phyloP scores from a whole-genome alignment of 2,797 vertebrate genomes.

The Eremophila alpestris region DNA sequence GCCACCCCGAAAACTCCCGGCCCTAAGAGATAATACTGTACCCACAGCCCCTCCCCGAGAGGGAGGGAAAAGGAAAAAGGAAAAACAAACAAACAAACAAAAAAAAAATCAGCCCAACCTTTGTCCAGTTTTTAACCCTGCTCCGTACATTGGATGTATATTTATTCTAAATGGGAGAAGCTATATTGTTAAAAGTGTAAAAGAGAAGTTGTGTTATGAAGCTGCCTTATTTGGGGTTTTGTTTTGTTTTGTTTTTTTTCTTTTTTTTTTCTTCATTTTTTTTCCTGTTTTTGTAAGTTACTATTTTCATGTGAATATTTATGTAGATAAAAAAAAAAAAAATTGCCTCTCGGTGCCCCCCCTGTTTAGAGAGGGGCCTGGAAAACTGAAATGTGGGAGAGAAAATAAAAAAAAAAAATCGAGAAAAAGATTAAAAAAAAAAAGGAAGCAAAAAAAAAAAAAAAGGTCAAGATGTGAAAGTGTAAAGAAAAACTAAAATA shows the following conservation, averaged over 20 bases:
- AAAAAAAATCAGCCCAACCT: not conserved
- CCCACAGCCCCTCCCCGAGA: not conserved
- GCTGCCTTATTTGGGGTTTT: slow-evolving; percentile 80
- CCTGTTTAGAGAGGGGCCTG: slow-evolving; percentile 65
- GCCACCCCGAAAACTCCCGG: slow-evolving; percentile 86
- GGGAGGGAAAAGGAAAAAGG: not conserved
- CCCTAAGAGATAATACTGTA: slow-evolving; percentile 86
- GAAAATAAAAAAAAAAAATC: slow-evolving; percentile 22
- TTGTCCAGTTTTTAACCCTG: slow-evolving; percentile 70
- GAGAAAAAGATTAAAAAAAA: not conserved
- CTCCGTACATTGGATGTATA: slow-evolving; percentile 82
- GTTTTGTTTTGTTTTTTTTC: not conserved
- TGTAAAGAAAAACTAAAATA: slow-evolving; percentile 74
- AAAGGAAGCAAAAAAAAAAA: slow-evolving; percentile 49
- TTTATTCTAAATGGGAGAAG: slow-evolving; percentile 82
- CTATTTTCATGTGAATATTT: slow-evolving; percentile 87
- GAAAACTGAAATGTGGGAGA: slow-evolving; percentile 70
- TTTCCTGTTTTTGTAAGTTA: slow-evolving; percentile 80
- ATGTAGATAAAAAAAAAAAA: slow-evolving; percentile 80
- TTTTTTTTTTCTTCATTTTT: not conserved
- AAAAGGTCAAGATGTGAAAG: slow-evolving; percentile 74
- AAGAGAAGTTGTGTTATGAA: slow-evolving; percentile 83
- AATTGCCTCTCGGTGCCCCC: slow-evolving; percentile 68
- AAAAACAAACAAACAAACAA: not conserved
- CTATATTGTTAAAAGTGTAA: slow-evolving; percentile 86